phyloP scores from a whole-genome alignment of 2,888 invertebrate species.

The Liopterus haemorrhoidalis region DNA sequence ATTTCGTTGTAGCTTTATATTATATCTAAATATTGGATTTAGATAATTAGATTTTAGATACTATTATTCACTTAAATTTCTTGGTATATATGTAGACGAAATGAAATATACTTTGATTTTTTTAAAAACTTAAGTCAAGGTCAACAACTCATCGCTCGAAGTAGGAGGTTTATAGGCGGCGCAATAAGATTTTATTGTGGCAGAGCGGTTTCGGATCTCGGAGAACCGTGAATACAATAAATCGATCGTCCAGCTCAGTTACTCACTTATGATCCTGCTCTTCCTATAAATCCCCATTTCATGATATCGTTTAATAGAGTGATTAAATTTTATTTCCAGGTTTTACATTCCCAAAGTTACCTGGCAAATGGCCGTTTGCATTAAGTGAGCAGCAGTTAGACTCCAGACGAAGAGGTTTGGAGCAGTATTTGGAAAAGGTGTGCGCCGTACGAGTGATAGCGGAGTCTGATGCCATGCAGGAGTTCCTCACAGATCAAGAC shows the following conservation, averaged over 20 bases:
- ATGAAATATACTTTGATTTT: no score
- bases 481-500: constrained; percentile 90
- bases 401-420: constrained; percentile 85
- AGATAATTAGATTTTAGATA: no score
- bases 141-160: no score
- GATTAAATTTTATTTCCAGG: constrained; percentile 48
- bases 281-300: not conserved
- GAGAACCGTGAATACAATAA: not conserved
- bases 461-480: constrained; percentile 94
- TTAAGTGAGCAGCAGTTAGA: constrained; percentile 97
- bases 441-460: constrained; percentile 97
- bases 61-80: no score
- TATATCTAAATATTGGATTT: no score
- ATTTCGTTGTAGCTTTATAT: no score
- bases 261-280: constrained; percentile 1
- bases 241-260: not conserved
- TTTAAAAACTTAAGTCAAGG: no score
- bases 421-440: constrained; percentile 96
- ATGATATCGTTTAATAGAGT: constrained; percentile 1
- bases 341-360: constrained; percentile 94
- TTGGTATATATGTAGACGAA: no score
- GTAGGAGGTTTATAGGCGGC: no score
- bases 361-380: constrained; percentile 97
- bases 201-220: no score
- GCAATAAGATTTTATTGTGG: no score